phyloP scores from a whole-genome alignment of 2,113 vertebrate species.

The Oreochromis spilurus region DNA sequence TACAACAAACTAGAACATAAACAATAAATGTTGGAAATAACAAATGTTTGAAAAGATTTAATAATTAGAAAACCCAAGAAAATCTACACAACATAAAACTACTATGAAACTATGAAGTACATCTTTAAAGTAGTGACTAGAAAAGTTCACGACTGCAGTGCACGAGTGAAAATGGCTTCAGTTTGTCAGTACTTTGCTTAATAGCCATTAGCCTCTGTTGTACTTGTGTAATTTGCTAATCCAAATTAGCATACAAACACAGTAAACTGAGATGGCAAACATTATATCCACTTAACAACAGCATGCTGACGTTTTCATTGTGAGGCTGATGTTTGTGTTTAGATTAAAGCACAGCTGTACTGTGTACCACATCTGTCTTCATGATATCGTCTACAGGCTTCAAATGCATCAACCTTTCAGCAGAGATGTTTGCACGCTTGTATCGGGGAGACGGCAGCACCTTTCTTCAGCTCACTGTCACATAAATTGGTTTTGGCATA shows the following conservation, averaged over 20 bases:
- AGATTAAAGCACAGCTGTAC: background rate
- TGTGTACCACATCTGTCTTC: background rate
- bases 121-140: background rate
- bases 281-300: background rate
- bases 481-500: background rate
- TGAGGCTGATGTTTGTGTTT: background rate
- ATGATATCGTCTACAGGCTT: background rate
- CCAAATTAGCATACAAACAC: background rate
- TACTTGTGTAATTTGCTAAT: background rate
- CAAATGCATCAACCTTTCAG: background rate
- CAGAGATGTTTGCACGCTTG: background rate
- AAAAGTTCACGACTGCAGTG: background rate
- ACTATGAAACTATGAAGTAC: background rate
- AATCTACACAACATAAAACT: accelerated
- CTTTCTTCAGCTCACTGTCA: background rate
- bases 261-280: background rate
- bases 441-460: background rate
- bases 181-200: background rate
- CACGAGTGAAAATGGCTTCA: background rate
- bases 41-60: background rate
- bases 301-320: background rate
- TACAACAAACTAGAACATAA: background rate
- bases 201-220: background rate
- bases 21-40: background rate
- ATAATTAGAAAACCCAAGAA: background rate